Evolutionary conservation across 2,888 invertebrate species (phyloP), one percentile per base, ranked within the genome.

Genomic region (Cheilosia vernalis): DNA sequence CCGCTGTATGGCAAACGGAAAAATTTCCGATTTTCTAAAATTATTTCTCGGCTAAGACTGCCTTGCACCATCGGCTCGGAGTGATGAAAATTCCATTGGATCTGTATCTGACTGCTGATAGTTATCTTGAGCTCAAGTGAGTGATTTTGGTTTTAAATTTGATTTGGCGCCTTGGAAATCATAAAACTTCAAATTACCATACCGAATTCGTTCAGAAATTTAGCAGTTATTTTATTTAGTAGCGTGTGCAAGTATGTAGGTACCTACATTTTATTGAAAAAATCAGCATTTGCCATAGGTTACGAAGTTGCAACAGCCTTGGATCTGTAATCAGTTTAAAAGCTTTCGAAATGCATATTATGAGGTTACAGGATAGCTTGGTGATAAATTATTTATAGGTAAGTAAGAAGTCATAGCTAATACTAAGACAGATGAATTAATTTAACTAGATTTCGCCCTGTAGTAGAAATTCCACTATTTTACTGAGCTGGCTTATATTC

Each of bases 1-100:
- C 7, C 55, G 15, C 58, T 21, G 30, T 30, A 37, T 15, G 13
- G 37, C 42, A 67, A n/a, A 30, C 9, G 61, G 44, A 53, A 30
- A 33, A 47, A 44, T 63, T 63, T 63, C 61, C 42, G 44, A 63
- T 63, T 73, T 30, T 55, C 17, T 53, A 47, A 30, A 63, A 53
- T 17, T 21, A 73, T 63, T 61, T 63, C 63, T 63, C 55, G 33
- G 73, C 63, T 63, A 44, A 40, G 30, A 56, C 30, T 30, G 19
- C 9, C 24, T 73, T 63, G 30, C 63, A 55, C 63, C 63, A 73
- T 44, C 21, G 27, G 30, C 2, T 44, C 21, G 27, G 30, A 1
- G 33, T 51, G 33, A 37, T 13, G 51, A 13, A 51, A 51, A 61
- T 42, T 53, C 33, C 49, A 49, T 10, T 33, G 37, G 4, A 51